These are phyloP conservation scores for Thera obeliscata DNA, from an alignment of 2,888 invertebrate genomes.

Conservation along the genomic window DNA sequence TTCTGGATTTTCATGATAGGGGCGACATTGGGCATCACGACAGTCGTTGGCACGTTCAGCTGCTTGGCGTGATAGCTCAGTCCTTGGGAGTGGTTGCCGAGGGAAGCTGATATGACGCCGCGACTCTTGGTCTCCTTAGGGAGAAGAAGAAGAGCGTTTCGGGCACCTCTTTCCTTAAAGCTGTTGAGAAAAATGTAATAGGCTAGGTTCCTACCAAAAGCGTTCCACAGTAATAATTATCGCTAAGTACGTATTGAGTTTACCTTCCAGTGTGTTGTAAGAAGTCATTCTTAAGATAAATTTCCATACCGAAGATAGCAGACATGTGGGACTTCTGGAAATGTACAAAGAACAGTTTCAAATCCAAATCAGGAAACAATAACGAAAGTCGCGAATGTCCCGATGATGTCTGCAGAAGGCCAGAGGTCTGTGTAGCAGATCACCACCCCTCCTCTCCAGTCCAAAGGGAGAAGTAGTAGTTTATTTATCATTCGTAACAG, in stretches of 20 bases:
- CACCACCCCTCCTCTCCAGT: too few relatives aligned
- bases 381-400: too few relatives aligned
- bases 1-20: conserved; percentile 98
- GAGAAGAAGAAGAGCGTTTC: conserved; percentile 92
- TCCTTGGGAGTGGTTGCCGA: conserved; percentile 96
- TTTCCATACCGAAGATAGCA: conserved; percentile 90
- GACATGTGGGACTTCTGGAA: conserved; percentile 93
- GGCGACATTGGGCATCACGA: conserved; percentile 98
- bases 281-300: conserved; percentile 97
- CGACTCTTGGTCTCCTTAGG: conserved; percentile 87
- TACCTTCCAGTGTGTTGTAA: conserved; percentile 97
- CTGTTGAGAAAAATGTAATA: conserved; percentile 66
- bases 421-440: too few relatives aligned
- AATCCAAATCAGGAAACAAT: too few relatives aligned
- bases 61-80: conserved; percentile 91
- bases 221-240: background rate
- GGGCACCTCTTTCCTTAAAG: conserved; percentile 97
- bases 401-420: too few relatives aligned
- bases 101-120: conserved; percentile 96
- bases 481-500: too few relatives aligned
- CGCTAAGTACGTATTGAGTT: conserved; percentile 1
- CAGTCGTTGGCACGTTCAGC: conserved; percentile 89
- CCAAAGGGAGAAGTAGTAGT: too few relatives aligned
- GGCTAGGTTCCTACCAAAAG: too few relatives aligned
- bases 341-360: background rate